Evolutionary conservation across 2,797 vertebrate genomes (phyloP), one percentile per base, ranked within the genome.

Genomic region (Myripristis murdjan): DNA sequence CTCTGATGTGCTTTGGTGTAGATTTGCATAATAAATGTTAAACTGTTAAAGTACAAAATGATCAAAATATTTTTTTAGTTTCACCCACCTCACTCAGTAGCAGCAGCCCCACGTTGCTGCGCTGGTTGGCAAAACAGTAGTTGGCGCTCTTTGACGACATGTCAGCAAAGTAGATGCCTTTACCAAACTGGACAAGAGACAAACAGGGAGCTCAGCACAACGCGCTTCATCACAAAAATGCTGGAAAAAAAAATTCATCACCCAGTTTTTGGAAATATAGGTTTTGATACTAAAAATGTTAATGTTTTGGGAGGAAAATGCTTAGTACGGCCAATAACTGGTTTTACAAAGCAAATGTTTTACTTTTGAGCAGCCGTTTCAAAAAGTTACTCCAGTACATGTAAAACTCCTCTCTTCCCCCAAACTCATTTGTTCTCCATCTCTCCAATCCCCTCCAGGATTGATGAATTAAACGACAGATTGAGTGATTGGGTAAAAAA

Each of bases 81-180:
- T 5, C 46, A 12, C 83, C 64, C 74, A 97, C 97, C 95, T 98
- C 97, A 51, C 94, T 95, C 20, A 98, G 91, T 5, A 97, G 86
- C 61, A 98, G 84, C 35, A 98, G 88, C 0, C 96, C 97, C 0
- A 80, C 55, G 2, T 94, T 81, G 71, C 91, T 95, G 65, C 92
- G 84, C 62, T 83, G 93, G 51, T 69, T 95, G 61, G 96, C 84
- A 49, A 96, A 97, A 84, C 97, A 98, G 89, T 98, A 98, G 91
- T 98, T 97, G 79, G 96, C 97, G 46, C 97, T 97, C 83, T 98
- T 98, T 35, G 97, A 98, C 0, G 97, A 97, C 96, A 98, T 96
- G 88, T 98, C 97, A 3, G 97, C 96, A 79, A 98, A 98, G 82
- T 98, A 98, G 90, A 98, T 95, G 0, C 97, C 97, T 92, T 98